Evolutionary conservation across 2,888 invertebrate genomes (phyloP).

Genomic region (Netelia fuscicornis): DNA sequence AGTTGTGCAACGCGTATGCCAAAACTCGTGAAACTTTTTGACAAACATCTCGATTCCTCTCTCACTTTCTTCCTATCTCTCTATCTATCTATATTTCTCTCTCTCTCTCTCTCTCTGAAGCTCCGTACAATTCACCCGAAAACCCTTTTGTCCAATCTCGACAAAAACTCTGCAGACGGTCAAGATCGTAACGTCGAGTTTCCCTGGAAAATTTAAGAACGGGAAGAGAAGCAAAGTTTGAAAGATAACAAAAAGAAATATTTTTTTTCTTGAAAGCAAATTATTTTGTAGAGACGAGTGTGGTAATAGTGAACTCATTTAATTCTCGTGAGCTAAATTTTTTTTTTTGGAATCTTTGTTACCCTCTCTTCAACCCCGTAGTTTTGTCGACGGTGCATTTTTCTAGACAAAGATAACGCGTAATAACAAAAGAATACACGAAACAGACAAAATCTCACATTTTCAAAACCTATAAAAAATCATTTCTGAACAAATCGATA

Average conservation of each 20-base stretch:
- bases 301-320: too few relatives aligned
- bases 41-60: slow-evolving; percentile 1
- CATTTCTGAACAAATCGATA: too few relatives aligned
- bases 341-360: too few relatives aligned
- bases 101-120: background rate
- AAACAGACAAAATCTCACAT: too few relatives aligned
- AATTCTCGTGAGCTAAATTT: too few relatives aligned
- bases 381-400: too few relatives aligned
- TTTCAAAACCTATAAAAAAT: too few relatives aligned
- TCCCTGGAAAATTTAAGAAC: slow-evolving; percentile 13
- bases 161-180: slow-evolving; percentile 24
- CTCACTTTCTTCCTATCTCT: background rate
- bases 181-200: slow-evolving; percentile 23
- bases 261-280: background rate
- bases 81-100: slow-evolving; percentile 14
- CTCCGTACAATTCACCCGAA: background rate
- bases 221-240: background rate
- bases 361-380: too few relatives aligned
- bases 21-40: slow-evolving; percentile 7
- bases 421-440: too few relatives aligned
- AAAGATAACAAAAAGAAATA: background rate
- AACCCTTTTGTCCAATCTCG: slow-evolving; percentile 17
- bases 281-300: too few relatives aligned
- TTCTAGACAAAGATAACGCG: too few relatives aligned
- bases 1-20: slow-evolving; percentile 21